Conservation (phyloP, 2,797 vertebrate genomes). For the Helostoma temminkii region DNA sequence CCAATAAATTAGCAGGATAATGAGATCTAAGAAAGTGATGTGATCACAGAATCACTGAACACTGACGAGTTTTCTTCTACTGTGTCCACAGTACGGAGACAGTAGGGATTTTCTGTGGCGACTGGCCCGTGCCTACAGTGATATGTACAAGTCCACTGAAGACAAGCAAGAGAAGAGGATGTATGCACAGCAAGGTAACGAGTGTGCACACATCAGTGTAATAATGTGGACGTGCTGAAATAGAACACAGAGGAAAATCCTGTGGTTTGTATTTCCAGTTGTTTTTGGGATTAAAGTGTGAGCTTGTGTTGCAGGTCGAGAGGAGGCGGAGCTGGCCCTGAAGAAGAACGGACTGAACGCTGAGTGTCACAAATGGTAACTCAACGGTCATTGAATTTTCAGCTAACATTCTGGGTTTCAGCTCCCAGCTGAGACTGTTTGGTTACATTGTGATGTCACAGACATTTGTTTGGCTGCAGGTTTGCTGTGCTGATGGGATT, state of each 20-base stretch:
- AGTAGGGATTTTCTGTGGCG: slow-evolving; percentile 92
- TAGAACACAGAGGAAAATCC: no score
- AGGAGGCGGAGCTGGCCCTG: slow-evolving; percentile 87
- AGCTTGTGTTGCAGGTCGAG: slow-evolving; percentile 81
- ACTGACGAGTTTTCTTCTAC: background rate
- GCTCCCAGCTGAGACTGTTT: background rate
- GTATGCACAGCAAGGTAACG: slow-evolving; percentile 84
- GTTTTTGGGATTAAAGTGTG: slow-evolving; percentile 9
- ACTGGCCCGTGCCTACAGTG: slow-evolving; percentile 91
- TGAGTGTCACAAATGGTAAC: slow-evolving; percentile 94
- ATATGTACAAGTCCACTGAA: slow-evolving; percentile 86
- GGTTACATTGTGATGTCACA: background rate
- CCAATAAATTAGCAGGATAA: background rate
- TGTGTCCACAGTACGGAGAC: slow-evolving; percentile 83
- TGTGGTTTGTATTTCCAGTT: no score
- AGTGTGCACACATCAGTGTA: background rate
- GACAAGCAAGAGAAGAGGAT: slow-evolving; percentile 84
- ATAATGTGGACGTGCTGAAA: background rate
- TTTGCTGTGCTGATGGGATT: slow-evolving; percentile 78
- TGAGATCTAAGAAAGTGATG: background rate
- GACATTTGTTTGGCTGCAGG: slow-evolving; percentile 55
- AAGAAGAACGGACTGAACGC: slow-evolving; percentile 84
- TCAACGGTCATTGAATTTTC: background rate
- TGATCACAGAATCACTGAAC: background rate
- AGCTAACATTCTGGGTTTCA: no score